Evolutionary conservation across 2,888 invertebrate genomes (phyloP), one percentile per base, ranked within the genome.

Genomic region (Ectemnius lituratus): DNA sequence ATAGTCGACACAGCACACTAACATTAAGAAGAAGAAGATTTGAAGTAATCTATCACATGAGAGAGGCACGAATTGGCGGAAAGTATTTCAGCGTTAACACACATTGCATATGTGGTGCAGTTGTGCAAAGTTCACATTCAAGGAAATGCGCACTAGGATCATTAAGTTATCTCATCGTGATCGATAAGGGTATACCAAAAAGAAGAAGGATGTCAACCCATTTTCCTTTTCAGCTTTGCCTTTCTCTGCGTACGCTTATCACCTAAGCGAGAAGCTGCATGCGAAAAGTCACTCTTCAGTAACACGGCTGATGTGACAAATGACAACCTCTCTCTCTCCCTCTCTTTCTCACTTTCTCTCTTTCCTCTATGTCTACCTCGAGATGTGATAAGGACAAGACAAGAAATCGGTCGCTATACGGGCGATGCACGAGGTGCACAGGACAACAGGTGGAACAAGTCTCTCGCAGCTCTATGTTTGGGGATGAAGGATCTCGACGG

Each of bases 121-220:
- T 72, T 79, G 79, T 80, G 79, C 79, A 73, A 56, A 79, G 70
- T 73, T 62, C 67, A 80, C 79, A 80, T 60, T 65, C 67, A 80
- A 80, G 76, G 79, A 79, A 76, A 80, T 80, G 79, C 79, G 79
- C 79, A 80, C 79, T 80, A 79, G 79, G 79, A 80, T 79, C 79
- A 79, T 79, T 64, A 68, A 67, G 60, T 56, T 18, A 56, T 63
- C 67, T 28, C 20, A 70, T 20, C 59, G 65, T 62, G 58, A 66
- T 23, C 11, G 46, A 28, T 45, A 63, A 69, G 28, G 76, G 37
- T 37, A 37, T 37, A 37, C 37, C 37, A 37, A 37, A 37, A 37
- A 37, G 49, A 46, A 59, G 20, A 28, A 62, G 14, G 27, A 61
- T 49, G 37, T 62, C 16, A 27, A 46, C 20, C 62, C 2, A 57